Base-by-base conservation (phyloP, 2,888 invertebrate species). In the Eilema depressum region DNA sequence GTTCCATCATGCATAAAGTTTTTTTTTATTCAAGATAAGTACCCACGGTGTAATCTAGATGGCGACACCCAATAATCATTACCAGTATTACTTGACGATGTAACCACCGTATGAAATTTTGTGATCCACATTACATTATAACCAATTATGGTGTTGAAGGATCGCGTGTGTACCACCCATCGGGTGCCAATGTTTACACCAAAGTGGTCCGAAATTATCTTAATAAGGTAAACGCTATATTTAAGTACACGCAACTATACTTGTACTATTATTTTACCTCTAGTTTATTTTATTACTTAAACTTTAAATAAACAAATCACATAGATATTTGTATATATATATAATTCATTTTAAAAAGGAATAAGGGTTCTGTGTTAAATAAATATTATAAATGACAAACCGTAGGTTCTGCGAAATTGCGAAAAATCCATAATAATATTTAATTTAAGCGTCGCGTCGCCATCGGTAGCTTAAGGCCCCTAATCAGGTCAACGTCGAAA, bases 121-220 rank as follows among this genome's bases (percentile, higher is more conserved):
- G 12, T 64, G 28, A 23, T 30, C 23, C 23, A 25, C 25, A 59
- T 63, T 53, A 23, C 56, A 56, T 70, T 41, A 28, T 47, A 26
- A 57, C 37, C 37, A 28, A 68, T 73, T 70, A 61, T 33, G 23
- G 26, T 28, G 30, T 47, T 57, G 10, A 26, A 8, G n/a, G 23
- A 59, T 75, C 70, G 72, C 80, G 81, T 81, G 81, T 23, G 73
- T 69, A 65, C 75, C 28, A 56, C n/a, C 25, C 11, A 14, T 68
- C 47, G 59, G 53, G 66, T 75, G 75, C 73, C 65, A 77, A 70
- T 79, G 68, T 69, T 74, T 71, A 74, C 68, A 70, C 12, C 68
- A 67, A 80, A 25, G 23, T 59, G n/a, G 59, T 26, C 1, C 26
- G 25, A 59, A 59, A 59, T 17, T 41, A 14, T 41, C 17, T 41